Evolutionary conservation across 2,797 vertebrate species (phyloP), one percentile per base, ranked within the genome.

Genomic region (Xiphorhynchus erythropygius): DNA sequence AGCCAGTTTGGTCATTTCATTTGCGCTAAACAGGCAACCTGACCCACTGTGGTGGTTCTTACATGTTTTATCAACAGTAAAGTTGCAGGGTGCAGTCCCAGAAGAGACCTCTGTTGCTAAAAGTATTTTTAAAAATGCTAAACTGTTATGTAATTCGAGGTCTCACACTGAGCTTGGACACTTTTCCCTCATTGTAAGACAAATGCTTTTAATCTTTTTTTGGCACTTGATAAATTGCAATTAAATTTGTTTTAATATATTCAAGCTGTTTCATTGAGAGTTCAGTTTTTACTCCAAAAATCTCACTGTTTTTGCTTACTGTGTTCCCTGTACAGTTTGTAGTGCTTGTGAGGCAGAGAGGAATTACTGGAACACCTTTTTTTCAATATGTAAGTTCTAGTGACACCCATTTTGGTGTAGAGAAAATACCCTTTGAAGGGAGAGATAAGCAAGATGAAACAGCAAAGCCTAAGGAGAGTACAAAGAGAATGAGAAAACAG

Each of bases 221-320:
- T 95, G 84, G n/a, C 81, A 56, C 35, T 62, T 93, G 71, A 87
- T 89, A 69, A 92, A 87, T 87, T 85, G 35, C 28, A 70, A 16
- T 74, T 87, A 63, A 77, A 87, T 82, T 73, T 5, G 3, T 73
- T 84, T 84, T 92, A 93, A 79, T 89, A 37, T 50, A 22, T 91
- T 93, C 68, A 78, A 60, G 30, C 46, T 92, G 32, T 74, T 89
- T 89, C 30, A 62, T 46, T 80, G 52, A 67, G 52, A 85, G 32
- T 65, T 92, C 39, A 44, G 3, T 74, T 82, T 21, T 46, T 77
- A 60, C 18, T 56, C 10, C 19, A 80, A 25, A 77, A 56, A 18
- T 37, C n/a, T 78, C 21, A 18, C 11, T 52, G 60, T 57, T 67
- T 64, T 68, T 80, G 13, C 35, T 74, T 35, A 35, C 21, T 22